Evolutionary conservation across 1,140 invertebrate genomes (phyloP).

Genomic region (Zaprionus africanus): DNA sequence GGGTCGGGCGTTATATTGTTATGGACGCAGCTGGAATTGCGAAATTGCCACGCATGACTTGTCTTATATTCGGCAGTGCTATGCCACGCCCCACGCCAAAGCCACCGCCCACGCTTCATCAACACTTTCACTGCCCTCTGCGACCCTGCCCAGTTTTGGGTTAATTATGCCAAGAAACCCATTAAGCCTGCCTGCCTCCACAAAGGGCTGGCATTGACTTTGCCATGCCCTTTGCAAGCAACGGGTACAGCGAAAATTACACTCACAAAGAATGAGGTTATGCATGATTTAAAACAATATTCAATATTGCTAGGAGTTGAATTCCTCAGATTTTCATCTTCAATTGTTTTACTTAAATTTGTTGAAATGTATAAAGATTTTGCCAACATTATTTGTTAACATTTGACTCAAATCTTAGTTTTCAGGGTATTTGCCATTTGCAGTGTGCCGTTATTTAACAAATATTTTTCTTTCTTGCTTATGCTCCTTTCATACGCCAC

Average conservation of each 20-base stretch:
- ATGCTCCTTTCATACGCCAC: constrained; percentile 40
- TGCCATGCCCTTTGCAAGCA: constrained; percentile 23
- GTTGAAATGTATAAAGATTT: neutral
- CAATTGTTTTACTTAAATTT: neutral
- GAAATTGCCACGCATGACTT: constrained; percentile 75
- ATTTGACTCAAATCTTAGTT: too few species aligned
- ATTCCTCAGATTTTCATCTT: neutral
- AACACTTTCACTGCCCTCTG: constrained; percentile 54
- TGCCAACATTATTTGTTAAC: too few species aligned
- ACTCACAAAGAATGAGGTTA: neutral
- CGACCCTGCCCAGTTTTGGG: constrained; percentile 50
- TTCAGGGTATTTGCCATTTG: neutral
- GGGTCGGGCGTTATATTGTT: constrained; percentile 50
- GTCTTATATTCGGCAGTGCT: constrained; percentile 60
- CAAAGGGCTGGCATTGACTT: constrained; percentile 60
- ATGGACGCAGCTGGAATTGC: constrained; percentile 65
- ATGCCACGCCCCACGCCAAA: constrained; percentile 16
- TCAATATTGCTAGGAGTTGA: neutral
- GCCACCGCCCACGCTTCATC: constrained; percentile 44
- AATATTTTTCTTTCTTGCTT: constrained; percentile 2
- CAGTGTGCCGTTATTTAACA: neutral
- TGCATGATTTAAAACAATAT: neutral
- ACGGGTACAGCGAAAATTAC: neutral
- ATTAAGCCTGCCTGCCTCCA: constrained; percentile 54
- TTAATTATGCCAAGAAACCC: constrained; percentile 79